phyloP scores from a whole-genome alignment of 2,888 invertebrate genomes.

The Stenichneumon culpator region DNA sequence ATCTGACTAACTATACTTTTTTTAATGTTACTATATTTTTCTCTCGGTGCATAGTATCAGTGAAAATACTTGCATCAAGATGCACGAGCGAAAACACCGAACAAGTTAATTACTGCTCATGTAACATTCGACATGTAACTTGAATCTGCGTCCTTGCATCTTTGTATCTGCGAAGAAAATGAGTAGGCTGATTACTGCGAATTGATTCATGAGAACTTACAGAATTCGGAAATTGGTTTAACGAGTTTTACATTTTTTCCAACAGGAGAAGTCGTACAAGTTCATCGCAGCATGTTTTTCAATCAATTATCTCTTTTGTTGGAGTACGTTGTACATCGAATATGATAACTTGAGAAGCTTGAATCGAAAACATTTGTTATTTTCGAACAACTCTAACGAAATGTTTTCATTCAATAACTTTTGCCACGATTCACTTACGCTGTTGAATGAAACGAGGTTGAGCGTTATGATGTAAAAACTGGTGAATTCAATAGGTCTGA shows the following conservation, averaged over 20 bases:
- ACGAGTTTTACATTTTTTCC: neutral
- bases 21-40: no score
- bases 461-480: slow-evolving; percentile 63
- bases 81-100: no score
- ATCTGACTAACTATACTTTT: no score
- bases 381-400: neutral
- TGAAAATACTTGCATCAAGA: no score
- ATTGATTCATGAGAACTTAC: neutral
- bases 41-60: no score
- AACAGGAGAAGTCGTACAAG: neutral
- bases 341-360: slow-evolving; percentile 4
- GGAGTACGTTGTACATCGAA: neutral
- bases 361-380: neutral
- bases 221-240: neutral
- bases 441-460: slow-evolving; percentile 67
- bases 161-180: neutral
- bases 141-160: neutral
- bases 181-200: no score
- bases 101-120: neutral
- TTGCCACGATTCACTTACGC: slow-evolving; percentile 53
- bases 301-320: neutral
- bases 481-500: slow-evolving; percentile 62
- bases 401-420: neutral
- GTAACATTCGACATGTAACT: neutral
- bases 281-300: neutral